Base-by-base conservation (phyloP, 2,888 invertebrate genomes). In the Leptarthrus brevirostris region DNA sequence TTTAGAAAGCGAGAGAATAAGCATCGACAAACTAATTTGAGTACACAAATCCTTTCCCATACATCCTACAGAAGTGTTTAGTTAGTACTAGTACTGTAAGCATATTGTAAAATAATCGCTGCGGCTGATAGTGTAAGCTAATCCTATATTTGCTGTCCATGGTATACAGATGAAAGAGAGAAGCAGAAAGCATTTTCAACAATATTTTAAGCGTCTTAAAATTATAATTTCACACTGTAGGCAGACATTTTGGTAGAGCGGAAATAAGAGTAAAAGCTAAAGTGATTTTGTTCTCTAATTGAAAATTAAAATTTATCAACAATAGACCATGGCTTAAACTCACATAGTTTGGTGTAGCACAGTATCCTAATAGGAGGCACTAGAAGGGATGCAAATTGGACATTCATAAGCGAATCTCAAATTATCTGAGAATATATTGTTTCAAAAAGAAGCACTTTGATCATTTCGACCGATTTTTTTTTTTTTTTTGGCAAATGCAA, bases 251-350 rank as follows among this genome's bases (percentile, higher is more conserved):
- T 75, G 75, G 74, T 74, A 73, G 73, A 73, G 75, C 73, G 22
- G 64, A 64, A 73, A 75, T 72, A 75, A 73, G 69, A 66, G 54
- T 14, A 75, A 75, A 69, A 72, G 69, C 36, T 85, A 86, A 87
- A 87, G 87, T 87, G 87, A 87, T 87, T 87, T 87, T 86, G 85
- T 86, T 86, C 86, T 87, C 86, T 86, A 86, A 84, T 86, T 81
- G 76, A 73, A 77, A 86, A 85, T 86, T 86, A 86, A 87, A 86
- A 86, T 86, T 86, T 86, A 86, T 86, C 87, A 87, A 71, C 58
- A 34, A 71, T 49, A 66, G 52, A 54, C 69, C 20, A 53, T 69
- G 66, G 49, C 69, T 52, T 40, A 30, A 75, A 75, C 75, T 75
- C 75, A 79, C 82, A 81, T 80, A 81, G 81, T 81, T 81, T 83